Base-by-base conservation (phyloP, 2,888 invertebrate genomes). In the Microdon myrmicae region DNA sequence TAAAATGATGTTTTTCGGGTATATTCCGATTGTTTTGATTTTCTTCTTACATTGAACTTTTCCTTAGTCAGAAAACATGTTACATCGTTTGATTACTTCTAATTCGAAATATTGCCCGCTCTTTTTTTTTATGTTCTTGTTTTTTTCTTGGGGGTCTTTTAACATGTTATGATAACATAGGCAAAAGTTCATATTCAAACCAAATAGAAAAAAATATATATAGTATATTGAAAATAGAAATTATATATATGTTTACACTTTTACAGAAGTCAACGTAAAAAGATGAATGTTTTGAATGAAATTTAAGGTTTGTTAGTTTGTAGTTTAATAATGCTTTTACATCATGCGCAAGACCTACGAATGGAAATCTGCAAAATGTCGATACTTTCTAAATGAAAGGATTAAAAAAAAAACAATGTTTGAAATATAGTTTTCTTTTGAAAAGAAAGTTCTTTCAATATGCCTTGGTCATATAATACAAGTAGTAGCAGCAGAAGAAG, bases 61-160 rank as follows among this genome's bases (percentile, higher is more conserved):
- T 32, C 47, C 51, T 49, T 44, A 56, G 56, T 49, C 56, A 56
- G 53, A 56, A 55, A 61, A 61, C 61, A 64, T 53, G 51, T 64
- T 64, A 58, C 35, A 53, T 64, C 58, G 64, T 37, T 64, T 51
- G 64, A 64, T 64, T 64, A 64, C 64, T 64, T 64, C 64, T 58
- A 58, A 64, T 58, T 64, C 58, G 38, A 4, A 20, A 10, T 20
- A 28, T 4, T 25, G 9, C 9, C 34, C n/a, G 29, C 23, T 28
- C 19, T 7, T 17, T 17, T 20, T n/a, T n/a, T 16, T n/a, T 29
- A 43, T 8, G 12, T 25, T 34, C 14, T 10, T n/a, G 16, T 25
- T 44, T 19, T 35, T 19, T n/a, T n/a, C n/a, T n/a, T n/a, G n/a
- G n/a, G n/a, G n/a, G n/a, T n/a, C 25, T 34, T 9, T 25, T 35